Percentiles rank a stretch among this genome's conserved stretches.
Evolutionary conservation across 2,797 vertebrate species (phyloP).

Genomic region (Aphelocoma californica): DNA sequence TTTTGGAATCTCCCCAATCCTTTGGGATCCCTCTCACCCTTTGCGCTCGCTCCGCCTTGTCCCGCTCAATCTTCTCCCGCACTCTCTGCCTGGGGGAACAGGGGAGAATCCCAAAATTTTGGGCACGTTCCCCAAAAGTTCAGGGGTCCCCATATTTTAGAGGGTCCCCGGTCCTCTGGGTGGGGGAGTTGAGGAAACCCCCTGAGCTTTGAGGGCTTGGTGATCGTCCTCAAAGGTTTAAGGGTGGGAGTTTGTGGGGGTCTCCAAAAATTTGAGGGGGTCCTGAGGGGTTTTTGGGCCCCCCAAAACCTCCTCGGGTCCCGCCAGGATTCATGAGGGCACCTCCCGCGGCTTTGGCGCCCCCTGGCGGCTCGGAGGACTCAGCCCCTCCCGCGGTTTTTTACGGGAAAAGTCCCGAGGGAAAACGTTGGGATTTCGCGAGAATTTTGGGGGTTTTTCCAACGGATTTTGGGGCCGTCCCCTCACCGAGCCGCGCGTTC

Average conservation of each 20-base stretch:
- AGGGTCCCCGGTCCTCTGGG: rapidly evolving
- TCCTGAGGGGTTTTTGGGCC: no score
- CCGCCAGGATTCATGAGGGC: neutral
- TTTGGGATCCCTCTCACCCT: neutral
- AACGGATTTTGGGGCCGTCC: neutral
- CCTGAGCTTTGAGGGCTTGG: neutral
- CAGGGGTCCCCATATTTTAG: rapidly evolving
- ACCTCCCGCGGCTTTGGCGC: no score
- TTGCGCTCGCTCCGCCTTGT: neutral
- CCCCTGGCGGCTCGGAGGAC: neutral
- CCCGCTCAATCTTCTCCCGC: neutral
- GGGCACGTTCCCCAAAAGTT: no score
- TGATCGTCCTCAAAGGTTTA: rapidly evolving
- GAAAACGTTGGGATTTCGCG: neutral
- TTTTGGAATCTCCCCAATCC: neutral
- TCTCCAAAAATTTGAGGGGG: rapidly evolving
- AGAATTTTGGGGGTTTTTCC: rapidly evolving
- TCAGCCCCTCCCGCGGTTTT: rapidly evolving
- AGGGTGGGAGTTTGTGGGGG: neutral
- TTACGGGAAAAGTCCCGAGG: neutral
- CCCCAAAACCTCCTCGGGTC: neutral
- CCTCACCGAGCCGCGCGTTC: neutral
- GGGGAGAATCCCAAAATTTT: no score
- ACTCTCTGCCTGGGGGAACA: neutral
- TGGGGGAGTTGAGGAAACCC: no score